These are phyloP conservation scores for Solenopsis invicta DNA, from an alignment of 1,140 invertebrate species.

Conservation along the genomic window DNA sequence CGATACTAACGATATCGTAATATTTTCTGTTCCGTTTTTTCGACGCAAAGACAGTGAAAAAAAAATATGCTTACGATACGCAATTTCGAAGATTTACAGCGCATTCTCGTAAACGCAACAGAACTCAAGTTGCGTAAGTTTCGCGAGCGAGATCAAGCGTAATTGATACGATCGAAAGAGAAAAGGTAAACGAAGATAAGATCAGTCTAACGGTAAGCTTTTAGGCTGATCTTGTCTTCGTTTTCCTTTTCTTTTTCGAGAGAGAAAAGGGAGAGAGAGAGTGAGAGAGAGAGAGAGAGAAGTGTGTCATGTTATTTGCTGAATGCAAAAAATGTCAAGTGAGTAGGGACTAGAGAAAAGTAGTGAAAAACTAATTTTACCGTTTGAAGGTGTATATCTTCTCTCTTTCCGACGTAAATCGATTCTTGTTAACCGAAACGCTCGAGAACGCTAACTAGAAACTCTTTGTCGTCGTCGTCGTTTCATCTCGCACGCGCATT, in stretches of 20 bases:
- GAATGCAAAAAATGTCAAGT: slow-evolving; percentile 75
- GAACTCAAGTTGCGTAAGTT: slow-evolving; percentile 11
- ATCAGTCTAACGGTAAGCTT: no score
- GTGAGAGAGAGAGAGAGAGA: slow-evolving; percentile 48
- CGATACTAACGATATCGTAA: slow-evolving; percentile 1
- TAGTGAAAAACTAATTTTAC: slow-evolving; percentile 50
- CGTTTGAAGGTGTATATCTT: slow-evolving; percentile 1
- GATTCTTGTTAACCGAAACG: slow-evolving; percentile 26
- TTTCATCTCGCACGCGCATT: slow-evolving; percentile 29
- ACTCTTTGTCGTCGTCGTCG: slow-evolving; percentile 20
- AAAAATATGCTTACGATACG: slow-evolving; percentile 7
- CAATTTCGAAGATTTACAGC: slow-evolving; percentile 24
- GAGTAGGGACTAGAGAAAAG: slow-evolving; percentile 50
- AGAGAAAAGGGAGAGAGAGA: neutral
- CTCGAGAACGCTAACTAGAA: slow-evolving; percentile 34
- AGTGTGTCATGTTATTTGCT: slow-evolving; percentile 75
- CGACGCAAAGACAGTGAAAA: slow-evolving; percentile 21
- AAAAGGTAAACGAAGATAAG: no score
- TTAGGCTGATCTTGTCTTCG: neutral
- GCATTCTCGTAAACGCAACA: slow-evolving; percentile 39
- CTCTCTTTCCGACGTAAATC: slow-evolving; percentile 45
- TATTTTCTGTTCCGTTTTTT: slow-evolving; percentile 2
- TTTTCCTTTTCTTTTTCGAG: slow-evolving; percentile 7
- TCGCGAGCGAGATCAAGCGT: slow-evolving; percentile 15
- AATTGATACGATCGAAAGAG: no score